Evolutionary conservation across 2,888 invertebrate genomes (phyloP), one percentile per base, ranked within the genome.

Genomic region (Matsumyia berberina): DNA sequence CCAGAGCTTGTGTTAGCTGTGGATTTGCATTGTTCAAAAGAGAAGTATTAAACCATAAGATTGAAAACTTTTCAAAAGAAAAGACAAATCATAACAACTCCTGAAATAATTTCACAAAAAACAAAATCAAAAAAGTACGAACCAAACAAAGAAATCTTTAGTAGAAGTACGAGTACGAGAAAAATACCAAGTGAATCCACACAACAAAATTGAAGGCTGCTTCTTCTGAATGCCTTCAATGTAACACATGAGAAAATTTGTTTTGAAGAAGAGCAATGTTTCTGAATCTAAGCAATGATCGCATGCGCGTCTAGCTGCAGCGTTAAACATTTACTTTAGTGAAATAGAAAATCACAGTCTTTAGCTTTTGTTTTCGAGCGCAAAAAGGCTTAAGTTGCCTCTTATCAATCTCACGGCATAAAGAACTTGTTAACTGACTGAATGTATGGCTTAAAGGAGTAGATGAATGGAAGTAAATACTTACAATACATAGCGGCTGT

Each of bases 1-100:
- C 92, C 92, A 89, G 92, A 89, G 88, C 91, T 91, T 88, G 92
- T 92, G 91, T 93, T 93, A 91, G 92, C 93, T 93, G 92, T 92
- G 92, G 91, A 92, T 92, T 91, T 92, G 92, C 91, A 90, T 90
- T 89, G 46, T 64, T 74, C 24, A 73, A 67, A 62, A 37, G 31
- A 76, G 46, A 62, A 67, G 35, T 49, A 19, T 62, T 73, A 73
- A 73, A 62, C 42, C 33, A 73, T 62, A 73, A 62, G n/a, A 33
- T 73, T 53, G 62, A 64, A 33, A 44, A 19, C 7, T 55, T 35
- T 57, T 19, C 37, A 9, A 39, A 37, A 35, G 37, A 37, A 58
- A 17, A 44, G 11, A 42, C 39, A 24, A 35, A 37, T 44, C 17
- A 35, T 4, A 19, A 17, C 12, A 53, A 39, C 15, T 35, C 37